Evolutionary conservation across 2,888 invertebrate genomes (phyloP).

Genomic region (Hyposoter dolosus): DNA sequence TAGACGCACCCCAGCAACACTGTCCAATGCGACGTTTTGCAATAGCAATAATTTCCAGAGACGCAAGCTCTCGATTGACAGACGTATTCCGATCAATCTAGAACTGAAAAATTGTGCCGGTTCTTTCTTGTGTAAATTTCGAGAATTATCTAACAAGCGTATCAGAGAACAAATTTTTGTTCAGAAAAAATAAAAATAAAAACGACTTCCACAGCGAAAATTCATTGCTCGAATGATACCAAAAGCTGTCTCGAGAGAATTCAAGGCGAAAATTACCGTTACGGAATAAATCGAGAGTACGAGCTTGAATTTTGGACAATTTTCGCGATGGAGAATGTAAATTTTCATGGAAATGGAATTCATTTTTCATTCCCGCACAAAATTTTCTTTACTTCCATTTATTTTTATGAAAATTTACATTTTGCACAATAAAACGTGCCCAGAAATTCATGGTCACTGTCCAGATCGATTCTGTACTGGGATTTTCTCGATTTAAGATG

Average conservation of each 20-base stretch:
- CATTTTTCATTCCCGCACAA: too few species aligned
- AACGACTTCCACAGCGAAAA: neutral
- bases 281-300: too few species aligned
- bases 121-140: neutral
- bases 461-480: neutral
- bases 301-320: too few species aligned
- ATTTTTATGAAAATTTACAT: neutral
- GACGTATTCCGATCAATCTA: constrained; percentile 72
- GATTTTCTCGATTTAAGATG: neutral
- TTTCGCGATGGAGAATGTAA: too few species aligned
- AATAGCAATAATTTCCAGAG: constrained; percentile 80
- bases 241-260: neutral
- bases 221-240: neutral
- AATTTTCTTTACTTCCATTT: too few species aligned
- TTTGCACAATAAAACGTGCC: neutral
- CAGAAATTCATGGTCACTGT: neutral
- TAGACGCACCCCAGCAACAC: constrained; percentile 76
- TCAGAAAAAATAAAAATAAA: neutral
- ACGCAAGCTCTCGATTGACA: constrained; percentile 81
- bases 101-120: constrained; percentile 38
- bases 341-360: too few species aligned
- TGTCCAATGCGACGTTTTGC: constrained; percentile 77
- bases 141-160: neutral
- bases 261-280: too few species aligned
- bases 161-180: neutral